Base-by-base conservation (phyloP, 2,113 vertebrate species). In the Lipotes vexillifer region DNA sequence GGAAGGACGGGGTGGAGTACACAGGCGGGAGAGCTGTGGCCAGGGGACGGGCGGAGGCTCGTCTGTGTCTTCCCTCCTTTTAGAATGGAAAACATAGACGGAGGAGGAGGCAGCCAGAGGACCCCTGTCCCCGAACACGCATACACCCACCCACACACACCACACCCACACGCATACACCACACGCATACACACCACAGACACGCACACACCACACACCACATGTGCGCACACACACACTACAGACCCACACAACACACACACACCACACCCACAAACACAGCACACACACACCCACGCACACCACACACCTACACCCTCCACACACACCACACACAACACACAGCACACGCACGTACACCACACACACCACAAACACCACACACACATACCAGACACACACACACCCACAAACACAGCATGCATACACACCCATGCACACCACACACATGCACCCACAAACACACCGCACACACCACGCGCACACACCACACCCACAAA, bases 71-170 rank as follows among this genome's bases (percentile, higher is more conserved):
- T n/a, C 1, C 12, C 49, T 49, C 14, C 49, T 83, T 25, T 38
- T 18, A 36, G 66, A 69, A 13, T 75, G 41, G 82, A 52, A 66
- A 80, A 36, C 6, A 1, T 9, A 46, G 69, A 3, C n/a, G 5
- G 12, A 18, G 21, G 66, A 33, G 27, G 68, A 44, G 46, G 66
- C 17, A 29, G 33, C 36, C 25, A 8, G 59, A 74, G 31, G 46
- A 49, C 5, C 1, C 27, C 57, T 21, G 2, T 5, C 0, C 1
- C 3, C 4, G 1, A 9, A 11, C 27, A 4, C 3, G 1, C 9
- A 11, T 5, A 0, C 25, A 0, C 1, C 0, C 1, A 0, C 2
- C 0, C 0, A 2, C 31, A 0, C 88, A 0, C 15, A 0, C 20
- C 6, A 3, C 23, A 0, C 20, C 20, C 1, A 23, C 52, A 17